Conservation (phyloP, 2,113 vertebrate genomes). For the Anser brachyrhynchus region DNA sequence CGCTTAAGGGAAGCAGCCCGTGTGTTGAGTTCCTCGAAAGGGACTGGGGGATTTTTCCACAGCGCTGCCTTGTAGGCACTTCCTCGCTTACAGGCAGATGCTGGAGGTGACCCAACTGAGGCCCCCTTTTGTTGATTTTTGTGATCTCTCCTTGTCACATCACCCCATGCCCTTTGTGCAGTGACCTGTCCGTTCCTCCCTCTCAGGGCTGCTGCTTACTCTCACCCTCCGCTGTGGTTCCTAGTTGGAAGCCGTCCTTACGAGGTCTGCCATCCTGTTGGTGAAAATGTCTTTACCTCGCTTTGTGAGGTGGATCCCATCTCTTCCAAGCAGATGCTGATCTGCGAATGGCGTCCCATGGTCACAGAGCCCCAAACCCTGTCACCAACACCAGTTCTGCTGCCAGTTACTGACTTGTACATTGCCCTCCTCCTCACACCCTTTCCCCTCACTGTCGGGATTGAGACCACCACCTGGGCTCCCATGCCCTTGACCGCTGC, state of each 20-base stretch:
- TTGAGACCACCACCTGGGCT: not conserved
- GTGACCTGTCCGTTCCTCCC: not conserved
- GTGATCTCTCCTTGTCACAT: no score
- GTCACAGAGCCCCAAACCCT: not conserved
- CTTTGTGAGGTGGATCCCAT: not conserved
- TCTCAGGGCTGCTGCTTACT: not conserved
- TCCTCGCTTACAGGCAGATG: no score
- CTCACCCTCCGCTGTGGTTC: not conserved
- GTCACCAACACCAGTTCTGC: not conserved
- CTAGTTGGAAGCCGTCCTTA: not conserved
- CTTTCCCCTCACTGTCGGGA: not conserved
- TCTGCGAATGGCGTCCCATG: not conserved
- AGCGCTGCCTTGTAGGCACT: no score
- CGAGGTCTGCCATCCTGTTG: not conserved
- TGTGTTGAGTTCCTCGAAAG: no score
- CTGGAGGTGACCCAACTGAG: no score
- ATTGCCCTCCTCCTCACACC: not conserved
- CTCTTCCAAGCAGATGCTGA: not conserved
- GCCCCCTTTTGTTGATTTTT: no score
- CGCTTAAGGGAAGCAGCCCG: no score
- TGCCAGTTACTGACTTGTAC: not conserved
- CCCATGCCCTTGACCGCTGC: no score
- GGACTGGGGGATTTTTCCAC: no score
- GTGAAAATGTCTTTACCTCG: not conserved
- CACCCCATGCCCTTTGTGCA: not conserved